Evolutionary conservation across 2,797 vertebrate species (phyloP).

Genomic region (Selene dorsalis): DNA sequence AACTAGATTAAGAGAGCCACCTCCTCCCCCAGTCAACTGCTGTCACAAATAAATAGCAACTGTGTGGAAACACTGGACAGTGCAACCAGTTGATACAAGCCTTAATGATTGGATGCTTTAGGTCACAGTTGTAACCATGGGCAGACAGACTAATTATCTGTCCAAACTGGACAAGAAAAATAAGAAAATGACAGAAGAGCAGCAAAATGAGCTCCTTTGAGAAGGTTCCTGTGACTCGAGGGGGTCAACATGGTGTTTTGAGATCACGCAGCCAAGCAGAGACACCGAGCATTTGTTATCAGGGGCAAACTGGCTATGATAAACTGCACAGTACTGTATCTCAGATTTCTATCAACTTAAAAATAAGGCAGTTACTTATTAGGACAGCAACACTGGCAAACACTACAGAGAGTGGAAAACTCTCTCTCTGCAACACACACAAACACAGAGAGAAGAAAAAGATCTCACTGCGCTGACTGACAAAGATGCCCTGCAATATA

Average conservation of each 20-base stretch:
- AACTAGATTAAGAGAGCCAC: neutral
- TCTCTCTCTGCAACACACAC: slow-evolving; percentile 61
- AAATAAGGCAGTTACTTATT: slow-evolving; percentile 81
- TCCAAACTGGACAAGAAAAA: slow-evolving; percentile 28
- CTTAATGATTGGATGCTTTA: neutral
- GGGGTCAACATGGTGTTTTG: slow-evolving; percentile 35
- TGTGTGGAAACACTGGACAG: neutral
- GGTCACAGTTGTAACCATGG: neutral
- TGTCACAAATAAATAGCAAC: neutral
- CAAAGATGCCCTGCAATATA: slow-evolving; percentile 87
- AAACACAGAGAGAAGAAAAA: slow-evolving; percentile 77
- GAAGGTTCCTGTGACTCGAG: slow-evolving; percentile 35
- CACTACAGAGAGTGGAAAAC: slow-evolving; percentile 76
- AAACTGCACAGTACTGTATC: slow-evolving; percentile 45
- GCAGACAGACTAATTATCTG: slow-evolving; percentile 16
- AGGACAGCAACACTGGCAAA: slow-evolving; percentile 81
- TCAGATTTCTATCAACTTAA: slow-evolving; percentile 59
- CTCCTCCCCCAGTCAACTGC: neutral
- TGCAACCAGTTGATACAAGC: neutral
- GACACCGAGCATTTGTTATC: slow-evolving; percentile 45
- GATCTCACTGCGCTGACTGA: slow-evolving; percentile 80
- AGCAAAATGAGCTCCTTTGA: slow-evolving; percentile 41
- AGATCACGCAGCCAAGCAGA: slow-evolving; percentile 33
- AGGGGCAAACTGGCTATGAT: slow-evolving; percentile 39
- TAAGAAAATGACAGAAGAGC: slow-evolving; percentile 31